A percentile compares a stretch with the other conserved stretches of the same genome.
Conservation (phyloP, 2,113 vertebrate species). For the Esox niger region DNA sequence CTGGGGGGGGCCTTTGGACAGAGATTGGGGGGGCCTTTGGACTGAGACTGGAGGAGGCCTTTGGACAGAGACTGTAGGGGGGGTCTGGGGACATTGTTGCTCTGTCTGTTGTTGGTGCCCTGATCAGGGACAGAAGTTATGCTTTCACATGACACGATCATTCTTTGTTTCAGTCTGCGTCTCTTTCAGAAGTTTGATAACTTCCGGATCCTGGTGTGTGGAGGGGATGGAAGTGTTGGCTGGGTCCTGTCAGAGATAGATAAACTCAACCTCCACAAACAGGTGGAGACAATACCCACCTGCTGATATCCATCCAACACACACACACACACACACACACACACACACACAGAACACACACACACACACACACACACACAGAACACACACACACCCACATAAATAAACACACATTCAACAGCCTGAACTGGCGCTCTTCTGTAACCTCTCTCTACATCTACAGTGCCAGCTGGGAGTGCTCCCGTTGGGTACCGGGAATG, state of each 20-base stretch:
- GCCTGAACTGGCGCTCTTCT: too few species aligned
- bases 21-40: too few species aligned
- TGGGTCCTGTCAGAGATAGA: constrained; percentile 99
- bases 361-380: too few species aligned
- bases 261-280: constrained; percentile 94
- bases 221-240: constrained; percentile 95
- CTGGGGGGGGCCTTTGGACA: too few species aligned
- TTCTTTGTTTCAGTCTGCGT: constrained; percentile 80
- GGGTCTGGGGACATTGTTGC: too few species aligned
- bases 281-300: constrained; percentile 77
- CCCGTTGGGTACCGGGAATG: constrained; percentile 93
- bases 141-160: background rate
- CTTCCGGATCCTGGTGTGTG: constrained; percentile 96
- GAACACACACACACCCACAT: too few species aligned
- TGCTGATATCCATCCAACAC: background rate
- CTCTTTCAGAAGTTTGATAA: constrained; percentile 99
- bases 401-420: too few species aligned
- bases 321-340: background rate
- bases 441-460: constrained; percentile 29
- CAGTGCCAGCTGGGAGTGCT: constrained; percentile 96
- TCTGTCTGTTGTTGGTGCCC: too few species aligned
- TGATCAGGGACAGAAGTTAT: too few species aligned
- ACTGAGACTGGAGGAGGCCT: too few species aligned
- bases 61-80: too few species aligned
- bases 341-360: background rate